phyloP scores from a whole-genome alignment of 2,113 vertebrate genomes.

The Myrmophylax atrothorax region DNA sequence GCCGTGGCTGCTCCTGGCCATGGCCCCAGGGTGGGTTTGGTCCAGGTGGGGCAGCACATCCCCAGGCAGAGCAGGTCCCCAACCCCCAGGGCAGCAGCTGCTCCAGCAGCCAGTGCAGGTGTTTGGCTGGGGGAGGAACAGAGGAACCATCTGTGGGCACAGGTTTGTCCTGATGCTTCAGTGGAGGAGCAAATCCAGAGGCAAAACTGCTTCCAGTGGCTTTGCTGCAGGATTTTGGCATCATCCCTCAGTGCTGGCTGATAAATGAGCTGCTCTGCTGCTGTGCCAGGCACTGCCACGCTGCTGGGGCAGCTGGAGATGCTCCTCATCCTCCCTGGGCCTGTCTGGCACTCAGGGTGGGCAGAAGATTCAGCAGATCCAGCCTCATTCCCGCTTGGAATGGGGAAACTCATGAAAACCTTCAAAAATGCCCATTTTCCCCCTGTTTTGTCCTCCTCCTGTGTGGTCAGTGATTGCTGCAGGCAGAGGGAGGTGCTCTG shows the following conservation, averaged over 20 bases:
- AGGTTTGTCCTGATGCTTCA: not conserved
- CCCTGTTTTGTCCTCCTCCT: fast-evolving
- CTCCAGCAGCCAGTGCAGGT: not conserved
- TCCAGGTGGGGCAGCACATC: not conserved
- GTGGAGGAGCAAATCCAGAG: not conserved
- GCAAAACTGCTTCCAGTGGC: not conserved
- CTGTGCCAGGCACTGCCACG: not conserved
- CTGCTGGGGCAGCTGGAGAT: not conserved
- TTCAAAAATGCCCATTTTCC: not conserved
- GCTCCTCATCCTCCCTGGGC: not conserved
- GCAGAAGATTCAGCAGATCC: not conserved
- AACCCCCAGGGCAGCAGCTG: fast-evolving
- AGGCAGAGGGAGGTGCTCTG: not conserved
- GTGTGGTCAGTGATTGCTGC: not conserved
- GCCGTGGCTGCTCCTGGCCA: fast-evolving
- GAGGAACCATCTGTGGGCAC: fast-evolving
- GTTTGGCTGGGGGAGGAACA: not conserved
- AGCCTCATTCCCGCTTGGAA: not conserved
- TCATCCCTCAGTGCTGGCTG: not conserved
- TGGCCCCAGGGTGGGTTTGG: not conserved
- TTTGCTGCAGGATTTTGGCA: not conserved
- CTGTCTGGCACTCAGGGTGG: too few species aligned
- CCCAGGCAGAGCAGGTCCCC: not conserved
- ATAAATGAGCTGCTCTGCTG: not conserved
- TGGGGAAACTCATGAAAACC: not conserved